A percentile compares a stretch with the other conserved stretches of the same genome.
Conservation (phyloP, 2,797 vertebrate genomes). For the Coluber constrictor region DNA sequence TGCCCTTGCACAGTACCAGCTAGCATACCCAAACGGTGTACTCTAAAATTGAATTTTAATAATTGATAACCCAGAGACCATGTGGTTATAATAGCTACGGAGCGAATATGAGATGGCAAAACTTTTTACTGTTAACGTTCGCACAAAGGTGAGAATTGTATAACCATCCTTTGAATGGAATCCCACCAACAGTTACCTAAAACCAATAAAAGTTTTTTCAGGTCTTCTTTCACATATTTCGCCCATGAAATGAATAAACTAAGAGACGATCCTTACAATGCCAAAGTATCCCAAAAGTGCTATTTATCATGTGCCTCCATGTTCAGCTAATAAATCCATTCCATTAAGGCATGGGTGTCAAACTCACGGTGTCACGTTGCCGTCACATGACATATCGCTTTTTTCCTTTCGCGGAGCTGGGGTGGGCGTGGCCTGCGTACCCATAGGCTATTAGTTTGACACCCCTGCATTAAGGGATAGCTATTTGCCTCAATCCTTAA, state of each 20-base stretch:
- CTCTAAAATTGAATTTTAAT: constrained; percentile 16
- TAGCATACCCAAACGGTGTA: not conserved
- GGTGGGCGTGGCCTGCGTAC: too few relatives aligned
- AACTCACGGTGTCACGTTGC: too few relatives aligned
- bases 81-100: not conserved
- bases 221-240: not conserved
- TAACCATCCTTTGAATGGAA: not conserved
- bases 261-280: not conserved
- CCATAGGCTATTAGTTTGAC: too few relatives aligned
- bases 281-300: not conserved
- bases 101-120: not conserved
- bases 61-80: not conserved
- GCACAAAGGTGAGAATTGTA: not conserved
- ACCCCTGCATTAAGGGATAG: not conserved
- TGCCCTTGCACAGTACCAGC: not conserved
- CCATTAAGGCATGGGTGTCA: too few relatives aligned
- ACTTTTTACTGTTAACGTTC: not conserved
- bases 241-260: not conserved
- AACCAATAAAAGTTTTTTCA: not conserved
- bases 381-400: too few relatives aligned
- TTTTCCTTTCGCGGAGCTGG: too few relatives aligned
- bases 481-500: not conserved
- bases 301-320: not conserved
- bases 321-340: not conserved
- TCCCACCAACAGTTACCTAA: not conserved